Evolutionary conservation across 2,113 vertebrate genomes (phyloP).

Genomic region (Heliornis fulica): DNA sequence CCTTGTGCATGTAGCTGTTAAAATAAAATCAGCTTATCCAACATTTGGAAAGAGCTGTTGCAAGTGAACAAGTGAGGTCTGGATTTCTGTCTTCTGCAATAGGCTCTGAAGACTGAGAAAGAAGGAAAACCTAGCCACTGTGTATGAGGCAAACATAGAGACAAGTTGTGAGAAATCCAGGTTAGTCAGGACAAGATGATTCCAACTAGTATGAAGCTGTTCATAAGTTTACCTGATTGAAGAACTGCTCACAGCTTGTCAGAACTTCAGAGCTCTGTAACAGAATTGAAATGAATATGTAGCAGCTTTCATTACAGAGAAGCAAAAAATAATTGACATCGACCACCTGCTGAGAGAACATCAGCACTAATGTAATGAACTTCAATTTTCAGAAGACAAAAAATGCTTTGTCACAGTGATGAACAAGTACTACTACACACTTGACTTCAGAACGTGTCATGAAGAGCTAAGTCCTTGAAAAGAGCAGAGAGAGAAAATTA

Average conservation of each 20-base stretch:
- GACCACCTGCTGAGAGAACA: constrained; percentile 60
- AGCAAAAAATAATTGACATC: constrained; percentile 64
- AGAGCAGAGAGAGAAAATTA: background rate
- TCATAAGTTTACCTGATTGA: constrained; percentile 58
- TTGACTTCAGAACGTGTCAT: background rate
- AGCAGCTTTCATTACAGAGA: constrained; percentile 55
- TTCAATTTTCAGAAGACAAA: constrained; percentile 39
- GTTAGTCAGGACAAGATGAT: constrained; percentile 56
- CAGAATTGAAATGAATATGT: constrained; percentile 64
- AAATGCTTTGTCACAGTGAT: constrained; percentile 2
- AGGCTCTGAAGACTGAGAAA: background rate
- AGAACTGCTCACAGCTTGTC: constrained; percentile 62
- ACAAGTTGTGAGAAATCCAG: constrained; percentile 58
- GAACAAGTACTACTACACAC: background rate
- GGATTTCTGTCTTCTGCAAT: background rate
- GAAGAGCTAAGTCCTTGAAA: background rate
- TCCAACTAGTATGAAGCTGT: constrained; percentile 57
- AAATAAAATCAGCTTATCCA: background rate
- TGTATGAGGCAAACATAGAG: constrained; percentile 36
- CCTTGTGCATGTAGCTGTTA: background rate
- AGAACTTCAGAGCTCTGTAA: constrained; percentile 64
- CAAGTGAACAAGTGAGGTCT: background rate
- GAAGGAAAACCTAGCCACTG: background rate
- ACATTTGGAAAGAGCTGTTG: background rate
- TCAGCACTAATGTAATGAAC: constrained; percentile 47